phyloP scores from a whole-genome alignment of 2,888 invertebrate genomes.

The Pardosa pseudoannulata region DNA sequence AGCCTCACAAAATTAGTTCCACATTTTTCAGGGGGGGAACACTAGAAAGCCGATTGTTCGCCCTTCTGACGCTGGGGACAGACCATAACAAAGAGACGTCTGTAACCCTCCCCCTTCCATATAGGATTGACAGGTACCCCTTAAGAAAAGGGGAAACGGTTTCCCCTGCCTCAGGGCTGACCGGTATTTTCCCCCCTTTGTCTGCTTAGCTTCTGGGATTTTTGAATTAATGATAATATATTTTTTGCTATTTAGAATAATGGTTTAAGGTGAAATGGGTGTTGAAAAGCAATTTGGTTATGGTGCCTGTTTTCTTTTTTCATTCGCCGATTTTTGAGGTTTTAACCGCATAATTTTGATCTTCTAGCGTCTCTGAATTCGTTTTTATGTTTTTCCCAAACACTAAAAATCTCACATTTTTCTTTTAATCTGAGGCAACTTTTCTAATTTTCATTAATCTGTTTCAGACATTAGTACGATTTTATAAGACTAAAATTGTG shows the following conservation, averaged over 20 bases:
- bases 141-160: not conserved
- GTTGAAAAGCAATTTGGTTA: slow-evolving; percentile 23
- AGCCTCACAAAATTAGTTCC: slow-evolving; percentile 56
- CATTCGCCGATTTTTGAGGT: too few species aligned
- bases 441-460: too few species aligned
- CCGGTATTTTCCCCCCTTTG: slow-evolving; percentile 14
- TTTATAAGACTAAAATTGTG: too few species aligned
- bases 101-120: not conserved
- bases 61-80: slow-evolving; percentile 41
- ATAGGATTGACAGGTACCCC: slow-evolving; percentile 55
- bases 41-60: slow-evolving; percentile 46
- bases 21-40: slow-evolving; percentile 39
- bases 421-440: too few species aligned
- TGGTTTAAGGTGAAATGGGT: slow-evolving; percentile 8
- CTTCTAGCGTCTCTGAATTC: too few species aligned
- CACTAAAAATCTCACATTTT: too few species aligned
- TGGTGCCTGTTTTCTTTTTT: not conserved
- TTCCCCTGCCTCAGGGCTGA: slow-evolving; percentile 22
- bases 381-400: too few species aligned
- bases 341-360: too few species aligned
- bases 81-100: slow-evolving; percentile 27
- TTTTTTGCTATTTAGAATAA: not conserved
- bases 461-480: too few species aligned
- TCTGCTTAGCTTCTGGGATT: slow-evolving; percentile 15
- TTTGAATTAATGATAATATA: slow-evolving; percentile 52